A percentile compares a stretch with the other conserved stretches of the same genome.
Evolutionary conservation across 2,888 invertebrate genomes (phyloP).

Genomic region (Antheraea assamensis): DNA sequence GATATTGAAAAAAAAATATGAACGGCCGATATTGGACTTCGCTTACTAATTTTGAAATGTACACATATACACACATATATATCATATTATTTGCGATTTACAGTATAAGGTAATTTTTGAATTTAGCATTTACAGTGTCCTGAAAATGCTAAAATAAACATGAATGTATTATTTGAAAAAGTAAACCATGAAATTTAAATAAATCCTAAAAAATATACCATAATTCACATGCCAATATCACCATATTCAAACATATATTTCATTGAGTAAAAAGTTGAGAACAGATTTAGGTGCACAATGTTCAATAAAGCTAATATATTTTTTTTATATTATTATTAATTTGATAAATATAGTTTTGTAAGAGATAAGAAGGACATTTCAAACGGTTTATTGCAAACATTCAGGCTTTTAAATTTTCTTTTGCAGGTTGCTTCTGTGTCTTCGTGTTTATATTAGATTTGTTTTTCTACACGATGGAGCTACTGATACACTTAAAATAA

Average conservation of each 20-base stretch:
- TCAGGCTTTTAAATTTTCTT: constrained; percentile 52
- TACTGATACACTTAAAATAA: not conserved
- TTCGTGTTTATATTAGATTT: constrained; percentile 32
- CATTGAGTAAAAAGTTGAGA: no score
- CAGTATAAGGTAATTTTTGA: no score
- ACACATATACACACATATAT: no score
- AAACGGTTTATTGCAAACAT: constrained; percentile 28
- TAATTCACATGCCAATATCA: not conserved
- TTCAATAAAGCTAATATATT: not conserved
- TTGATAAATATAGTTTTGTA: not conserved
- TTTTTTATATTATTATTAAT: not conserved
- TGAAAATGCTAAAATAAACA: no score
- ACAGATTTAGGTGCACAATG: not conserved
- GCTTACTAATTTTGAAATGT: no score
- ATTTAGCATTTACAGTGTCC: no score
- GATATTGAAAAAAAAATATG: no score
- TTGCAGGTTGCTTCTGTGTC: constrained; percentile 51
- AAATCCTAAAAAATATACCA: not conserved
- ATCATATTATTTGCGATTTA: no score
- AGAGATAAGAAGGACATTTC: not conserved
- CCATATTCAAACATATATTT: no score
- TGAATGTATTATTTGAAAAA: not conserved
- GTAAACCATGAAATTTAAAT: not conserved
- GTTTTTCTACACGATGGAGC: constrained; percentile 27
- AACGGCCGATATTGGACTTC: no score